phyloP scores from a whole-genome alignment of 2,797 vertebrate genomes.

The Rhyacichthys aspro region DNA sequence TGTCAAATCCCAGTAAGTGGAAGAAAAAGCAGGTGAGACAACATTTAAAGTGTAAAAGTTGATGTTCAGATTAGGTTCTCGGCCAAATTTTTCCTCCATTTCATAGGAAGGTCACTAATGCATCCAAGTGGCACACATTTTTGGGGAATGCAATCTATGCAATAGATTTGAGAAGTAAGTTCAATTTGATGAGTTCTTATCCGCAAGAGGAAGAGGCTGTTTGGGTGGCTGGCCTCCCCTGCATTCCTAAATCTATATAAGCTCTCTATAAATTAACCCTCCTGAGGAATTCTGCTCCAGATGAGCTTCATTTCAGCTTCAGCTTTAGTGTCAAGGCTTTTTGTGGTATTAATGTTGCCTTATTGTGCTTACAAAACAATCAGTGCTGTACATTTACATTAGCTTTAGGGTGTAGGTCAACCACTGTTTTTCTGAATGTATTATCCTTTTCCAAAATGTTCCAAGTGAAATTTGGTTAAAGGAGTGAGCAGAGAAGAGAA shows the following conservation, averaged over 20 bases:
- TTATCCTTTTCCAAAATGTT: constrained; percentile 29
- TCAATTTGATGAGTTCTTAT: constrained; percentile 48
- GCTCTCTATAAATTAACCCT: constrained; percentile 44
- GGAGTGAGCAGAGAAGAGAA: constrained; percentile 23
- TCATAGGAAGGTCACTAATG: constrained; percentile 20
- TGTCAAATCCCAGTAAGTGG: constrained; percentile 36
- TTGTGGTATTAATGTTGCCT: too few relatives aligned
- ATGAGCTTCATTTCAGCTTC: constrained; percentile 13
- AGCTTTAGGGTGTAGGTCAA: constrained; percentile 53
- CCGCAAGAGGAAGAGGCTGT: constrained; percentile 26
- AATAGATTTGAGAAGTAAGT: constrained; percentile 39
- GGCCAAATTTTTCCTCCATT: constrained; percentile 21
- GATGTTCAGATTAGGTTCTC: constrained; percentile 21
- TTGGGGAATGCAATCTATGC: constrained; percentile 18
- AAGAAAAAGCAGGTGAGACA: constrained; percentile 46
- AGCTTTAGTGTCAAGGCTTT: too few relatives aligned
- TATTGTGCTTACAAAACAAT: constrained; percentile 22
- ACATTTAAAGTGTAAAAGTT: constrained; percentile 45
- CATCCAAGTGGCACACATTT: not conserved
- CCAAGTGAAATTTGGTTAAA: constrained; percentile 26
- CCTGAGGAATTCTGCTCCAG: constrained; percentile 35
- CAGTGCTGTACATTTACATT: constrained; percentile 15
- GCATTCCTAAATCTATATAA: constrained; percentile 37
- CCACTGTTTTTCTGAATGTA: constrained; percentile 47
- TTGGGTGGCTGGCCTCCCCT: constrained; percentile 44